Evolutionary conservation across 2,888 invertebrate species (phyloP), one percentile per base, ranked within the genome.

Genomic region (Oligia latruncula): DNA sequence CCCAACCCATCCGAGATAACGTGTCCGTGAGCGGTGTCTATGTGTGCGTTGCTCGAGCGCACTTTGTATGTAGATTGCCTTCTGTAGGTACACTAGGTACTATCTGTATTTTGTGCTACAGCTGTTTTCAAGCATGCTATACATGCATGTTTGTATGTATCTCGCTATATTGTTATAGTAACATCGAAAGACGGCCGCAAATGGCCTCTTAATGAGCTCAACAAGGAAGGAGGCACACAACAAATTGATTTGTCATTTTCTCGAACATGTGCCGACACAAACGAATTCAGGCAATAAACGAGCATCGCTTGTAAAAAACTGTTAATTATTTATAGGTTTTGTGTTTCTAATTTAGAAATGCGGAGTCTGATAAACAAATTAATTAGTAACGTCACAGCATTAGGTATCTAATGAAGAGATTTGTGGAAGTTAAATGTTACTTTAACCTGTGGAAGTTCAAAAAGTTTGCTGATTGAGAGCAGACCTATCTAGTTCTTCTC

Each of bases 201-300:
- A 90, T 90, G 91, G 85, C 82, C 82, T 89, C 83, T 90, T 94
- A 94, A 96, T 95, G 94, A 94, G 95, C 95, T 96, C 94, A 96
- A 96, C 93, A 87, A 95, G 93, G 90, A 90, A 92, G 91, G 89
- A 88, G 92, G 88, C 93, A 92, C 92, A 91, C 91, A 90, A 91
- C 91, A 93, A 81, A 93, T 93, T 93, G 92, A 89, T 84, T 86
- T 85, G 88, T 85, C 84, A 90, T 88, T 92, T 90, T 94, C 93
- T 93, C 90, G 92, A 93, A 93, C 91, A 87, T 89, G 83, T 86
- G 85, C 80, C 80, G 81, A 87, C 80, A 83, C 82, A 87, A 90
- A 89, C 88, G 85, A 86, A 83, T 87, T 79, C 81, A 83, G 65
- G 58, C 80, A 87, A 87, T 88, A 80, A 86, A 72, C 74, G 70